Evolutionary conservation across 2,888 invertebrate species (phyloP).

Genomic region (Melieria crassipennis): DNA sequence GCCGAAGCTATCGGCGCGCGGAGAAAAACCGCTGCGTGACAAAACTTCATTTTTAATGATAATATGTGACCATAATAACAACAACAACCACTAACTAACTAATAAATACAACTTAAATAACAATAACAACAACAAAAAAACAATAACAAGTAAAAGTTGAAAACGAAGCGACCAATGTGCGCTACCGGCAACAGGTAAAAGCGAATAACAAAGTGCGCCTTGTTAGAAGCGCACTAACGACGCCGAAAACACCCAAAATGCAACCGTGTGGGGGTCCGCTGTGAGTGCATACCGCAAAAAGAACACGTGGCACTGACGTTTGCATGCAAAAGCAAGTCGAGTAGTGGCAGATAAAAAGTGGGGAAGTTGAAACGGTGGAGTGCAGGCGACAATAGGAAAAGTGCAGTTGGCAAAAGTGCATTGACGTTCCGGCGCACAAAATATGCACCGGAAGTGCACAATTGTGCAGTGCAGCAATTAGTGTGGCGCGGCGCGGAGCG

Average conservation of each 20-base stretch:
- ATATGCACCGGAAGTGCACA: constrained; percentile 63
- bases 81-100: background rate
- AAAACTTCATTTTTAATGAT: constrained; percentile 62
- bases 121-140: constrained; percentile 30
- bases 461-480: constrained; percentile 63
- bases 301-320: too few species aligned
- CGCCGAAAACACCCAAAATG: constrained; percentile 21
- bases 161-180: constrained; percentile 4
- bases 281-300: too few species aligned
- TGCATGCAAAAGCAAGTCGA: background rate
- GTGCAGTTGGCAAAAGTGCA: background rate
- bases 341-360: background rate
- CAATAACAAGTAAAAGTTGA: constrained; percentile 2
- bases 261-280: background rate
- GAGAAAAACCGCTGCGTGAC: constrained; percentile 56
- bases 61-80: constrained; percentile 52
- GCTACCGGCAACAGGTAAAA: constrained; percentile 56
- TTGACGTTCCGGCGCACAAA: constrained; percentile 37
- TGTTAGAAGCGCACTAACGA: constrained; percentile 13
- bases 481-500: constrained; percentile 45
- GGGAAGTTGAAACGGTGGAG: background rate
- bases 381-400: background rate
- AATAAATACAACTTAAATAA: constrained; percentile 13
- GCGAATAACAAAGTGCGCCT: constrained; percentile 55
- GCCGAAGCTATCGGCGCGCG: constrained; percentile 4